These are phyloP conservation scores for Austrofundulus limnaeus DNA, from an alignment of 2,113 vertebrate genomes.

Conservation along the genomic window DNA sequence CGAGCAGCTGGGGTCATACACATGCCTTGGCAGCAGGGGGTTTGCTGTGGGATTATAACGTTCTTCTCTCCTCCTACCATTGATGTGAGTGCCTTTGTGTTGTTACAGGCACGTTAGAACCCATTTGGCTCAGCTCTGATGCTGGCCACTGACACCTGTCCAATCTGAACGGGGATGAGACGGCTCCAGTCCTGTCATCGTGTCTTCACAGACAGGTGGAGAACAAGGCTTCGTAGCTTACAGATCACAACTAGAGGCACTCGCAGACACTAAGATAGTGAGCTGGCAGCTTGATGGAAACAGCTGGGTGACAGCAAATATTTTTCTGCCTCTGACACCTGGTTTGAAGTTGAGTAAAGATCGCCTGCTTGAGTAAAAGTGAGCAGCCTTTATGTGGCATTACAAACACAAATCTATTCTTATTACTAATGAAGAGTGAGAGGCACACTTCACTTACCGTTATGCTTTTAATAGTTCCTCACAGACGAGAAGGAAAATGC, in stretches of 20 bases:
- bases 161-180: slow-evolving; percentile 36
- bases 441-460: slow-evolving; percentile 62
- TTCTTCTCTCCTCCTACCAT: slow-evolving; percentile 47
- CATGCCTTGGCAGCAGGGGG: slow-evolving; percentile 37
- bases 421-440: slow-evolving; percentile 22
- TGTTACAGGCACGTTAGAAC: slow-evolving; percentile 1
- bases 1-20: slow-evolving; percentile 60
- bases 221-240: slow-evolving; percentile 27
- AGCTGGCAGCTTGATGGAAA: slow-evolving; percentile 36
- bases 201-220: slow-evolving; percentile 30
- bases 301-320: slow-evolving; percentile 20
- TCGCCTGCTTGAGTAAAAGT: slow-evolving; percentile 8
- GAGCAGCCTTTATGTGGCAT: slow-evolving; percentile 18
- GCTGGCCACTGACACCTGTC: slow-evolving; percentile 54
- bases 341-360: slow-evolving; percentile 10
- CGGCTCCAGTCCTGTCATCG: slow-evolving; percentile 40
- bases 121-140: slow-evolving; percentile 27
- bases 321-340: slow-evolving; percentile 35
- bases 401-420: slow-evolving; percentile 33
- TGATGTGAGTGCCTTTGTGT: not conserved
- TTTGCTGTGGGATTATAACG: slow-evolving; percentile 15
- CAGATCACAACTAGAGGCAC: slow-evolving; percentile 17
- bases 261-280: slow-evolving; percentile 22
- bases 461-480: slow-evolving; percentile 43
- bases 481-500: slow-evolving; percentile 23